Evolutionary conservation across 2,113 vertebrate genomes (phyloP).

Genomic region (Coryphaenoides rupestris): DNA sequence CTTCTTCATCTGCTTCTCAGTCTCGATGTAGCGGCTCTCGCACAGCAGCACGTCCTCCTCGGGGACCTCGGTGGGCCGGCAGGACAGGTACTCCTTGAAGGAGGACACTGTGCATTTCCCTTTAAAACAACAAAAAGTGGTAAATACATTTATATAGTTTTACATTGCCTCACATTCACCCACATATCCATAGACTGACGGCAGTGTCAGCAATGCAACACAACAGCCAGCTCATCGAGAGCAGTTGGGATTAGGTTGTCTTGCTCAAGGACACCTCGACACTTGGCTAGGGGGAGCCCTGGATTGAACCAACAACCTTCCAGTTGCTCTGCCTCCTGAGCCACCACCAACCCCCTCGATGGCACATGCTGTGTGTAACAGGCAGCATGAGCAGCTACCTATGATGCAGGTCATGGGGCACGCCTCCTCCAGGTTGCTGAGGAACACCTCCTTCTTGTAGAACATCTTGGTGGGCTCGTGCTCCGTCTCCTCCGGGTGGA

Average conservation of each 20-base stretch:
- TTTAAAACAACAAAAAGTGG: conserved; percentile 60
- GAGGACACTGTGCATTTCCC: conserved; percentile 94
- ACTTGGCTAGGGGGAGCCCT: no score
- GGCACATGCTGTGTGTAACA: no score
- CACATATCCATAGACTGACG: no score
- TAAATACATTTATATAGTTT: no score
- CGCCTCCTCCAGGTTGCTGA: conserved; percentile 95
- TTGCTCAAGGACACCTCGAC: no score
- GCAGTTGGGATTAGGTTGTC: no score
- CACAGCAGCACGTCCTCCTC: conserved; percentile 94
- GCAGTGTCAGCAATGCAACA: no score
- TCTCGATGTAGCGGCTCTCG: conserved; percentile 98
- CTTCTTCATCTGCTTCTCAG: conserved; percentile 98
- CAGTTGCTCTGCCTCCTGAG: no score
- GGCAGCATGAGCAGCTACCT: conserved; percentile 67
- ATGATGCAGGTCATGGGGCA: conserved; percentile 96
- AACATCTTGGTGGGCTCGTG: conserved; percentile 99
- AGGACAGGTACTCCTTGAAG: conserved; percentile 97
- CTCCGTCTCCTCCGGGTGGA: conserved; percentile 96
- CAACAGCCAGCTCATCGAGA: no score
- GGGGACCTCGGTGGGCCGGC: conserved; percentile 91
- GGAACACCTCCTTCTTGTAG: conserved; percentile 98
- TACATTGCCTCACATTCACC: no score
- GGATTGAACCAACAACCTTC: no score
- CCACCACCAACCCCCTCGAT: no score